phyloP scores from a whole-genome alignment of 2,888 invertebrate genomes.

The Volucella inflata region DNA sequence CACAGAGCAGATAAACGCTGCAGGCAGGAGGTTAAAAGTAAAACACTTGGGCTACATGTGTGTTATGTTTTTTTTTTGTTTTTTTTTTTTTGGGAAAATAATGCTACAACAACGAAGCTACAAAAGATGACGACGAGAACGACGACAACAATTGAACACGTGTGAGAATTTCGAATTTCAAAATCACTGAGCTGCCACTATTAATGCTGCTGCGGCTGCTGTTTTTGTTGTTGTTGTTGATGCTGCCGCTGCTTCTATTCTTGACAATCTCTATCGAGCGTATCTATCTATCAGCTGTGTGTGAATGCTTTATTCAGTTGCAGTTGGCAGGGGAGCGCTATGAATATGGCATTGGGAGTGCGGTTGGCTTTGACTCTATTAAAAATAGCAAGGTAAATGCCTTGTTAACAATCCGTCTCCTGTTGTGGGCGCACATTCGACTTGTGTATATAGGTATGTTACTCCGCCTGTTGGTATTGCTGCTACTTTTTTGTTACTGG shows the following conservation, averaged over 20 bases:
- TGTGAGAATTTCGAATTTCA: conserved; percentile 65
- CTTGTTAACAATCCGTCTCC: conserved; percentile 62
- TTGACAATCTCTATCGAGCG: conserved; percentile 45
- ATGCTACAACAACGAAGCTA: conserved; percentile 22
- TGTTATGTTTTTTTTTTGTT: not conserved
- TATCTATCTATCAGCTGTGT: conserved; percentile 54
- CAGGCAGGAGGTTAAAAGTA: conserved; percentile 56
- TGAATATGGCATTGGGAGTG: conserved; percentile 49
- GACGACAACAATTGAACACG: conserved; percentile 63
- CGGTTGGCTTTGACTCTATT: conserved; percentile 69
- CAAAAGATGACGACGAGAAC: conserved; percentile 18
- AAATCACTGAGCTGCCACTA: conserved; percentile 31
- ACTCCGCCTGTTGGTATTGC: too few species aligned
- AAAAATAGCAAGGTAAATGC: conserved; percentile 68
- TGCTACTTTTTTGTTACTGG: not conserved
- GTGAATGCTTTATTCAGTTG: conserved; percentile 47
- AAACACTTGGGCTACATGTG: conserved; percentile 30
- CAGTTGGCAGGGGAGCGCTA: conserved; percentile 62
- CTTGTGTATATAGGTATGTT: not conserved
- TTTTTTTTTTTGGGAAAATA: conserved; percentile 18
- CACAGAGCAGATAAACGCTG: conserved; percentile 18
- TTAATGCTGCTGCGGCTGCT: not conserved
- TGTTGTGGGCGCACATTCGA: conserved; percentile 52
- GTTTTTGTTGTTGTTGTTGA: not conserved
- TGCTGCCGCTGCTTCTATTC: conserved; percentile 45